Percentiles rank a stretch among this genome's conserved stretches.
These are phyloP conservation scores for Ctenomys sociabilis DNA, from an alignment of 2,113 vertebrate species.

Conservation along the genomic window DNA sequence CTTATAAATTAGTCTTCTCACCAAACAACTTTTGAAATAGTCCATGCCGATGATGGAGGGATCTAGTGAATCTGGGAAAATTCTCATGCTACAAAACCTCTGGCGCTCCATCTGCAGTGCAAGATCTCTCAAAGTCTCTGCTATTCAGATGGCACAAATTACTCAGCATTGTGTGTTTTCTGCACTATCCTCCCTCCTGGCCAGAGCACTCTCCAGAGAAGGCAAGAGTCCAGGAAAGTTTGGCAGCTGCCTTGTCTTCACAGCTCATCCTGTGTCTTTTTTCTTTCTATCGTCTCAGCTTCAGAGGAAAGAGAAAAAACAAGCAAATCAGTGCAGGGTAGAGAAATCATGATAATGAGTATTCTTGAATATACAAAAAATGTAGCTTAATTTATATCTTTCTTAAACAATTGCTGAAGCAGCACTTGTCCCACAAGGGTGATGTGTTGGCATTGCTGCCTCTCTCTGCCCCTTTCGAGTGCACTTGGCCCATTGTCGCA, in stretches of 20 bases:
- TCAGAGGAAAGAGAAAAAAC: background rate
- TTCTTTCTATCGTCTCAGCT: background rate
- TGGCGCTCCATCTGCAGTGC: background rate
- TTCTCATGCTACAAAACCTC: background rate
- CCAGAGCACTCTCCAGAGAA: background rate
- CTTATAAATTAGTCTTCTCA: background rate
- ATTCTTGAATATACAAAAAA: background rate
- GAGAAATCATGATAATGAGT: background rate
- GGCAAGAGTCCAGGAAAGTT: background rate
- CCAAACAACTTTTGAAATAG: background rate
- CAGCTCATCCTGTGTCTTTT: background rate
- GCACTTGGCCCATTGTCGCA: background rate
- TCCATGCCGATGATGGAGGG: background rate
- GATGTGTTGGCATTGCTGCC: background rate
- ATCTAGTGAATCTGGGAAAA: background rate
- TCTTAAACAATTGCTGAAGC: constrained; percentile 44
- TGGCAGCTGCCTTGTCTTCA: background rate
- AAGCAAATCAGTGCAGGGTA: background rate
- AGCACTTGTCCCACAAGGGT: background rate
- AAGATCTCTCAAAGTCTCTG: background rate
- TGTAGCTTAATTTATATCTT: background rate
- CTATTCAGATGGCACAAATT: background rate
- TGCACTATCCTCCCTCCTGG: background rate
- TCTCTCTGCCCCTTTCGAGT: background rate
- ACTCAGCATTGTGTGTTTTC: background rate